Evolutionary conservation across 2,797 vertebrate species (phyloP).

Genomic region (Sparus aurata): DNA sequence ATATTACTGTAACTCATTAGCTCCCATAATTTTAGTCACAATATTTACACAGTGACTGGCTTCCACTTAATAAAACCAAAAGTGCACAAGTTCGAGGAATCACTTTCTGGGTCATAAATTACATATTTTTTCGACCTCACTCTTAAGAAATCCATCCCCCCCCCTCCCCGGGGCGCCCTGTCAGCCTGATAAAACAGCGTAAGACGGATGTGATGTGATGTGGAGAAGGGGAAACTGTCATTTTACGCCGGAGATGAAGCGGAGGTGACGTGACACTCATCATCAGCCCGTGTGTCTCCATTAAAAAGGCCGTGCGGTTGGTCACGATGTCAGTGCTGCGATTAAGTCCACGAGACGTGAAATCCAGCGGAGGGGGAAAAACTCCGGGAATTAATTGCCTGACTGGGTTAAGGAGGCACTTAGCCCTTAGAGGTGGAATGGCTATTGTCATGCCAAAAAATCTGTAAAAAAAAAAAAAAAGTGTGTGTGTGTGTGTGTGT

Average conservation of each 20-base stretch:
- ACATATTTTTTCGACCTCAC: conserved; percentile 3
- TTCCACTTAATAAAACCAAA: conserved; percentile 10
- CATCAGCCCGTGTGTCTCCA: conserved; percentile 58
- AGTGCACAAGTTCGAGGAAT: conserved; percentile 33
- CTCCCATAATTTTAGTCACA: conserved; percentile 8
- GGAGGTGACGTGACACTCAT: conserved; percentile 29
- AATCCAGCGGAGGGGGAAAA: conserved; percentile 29
- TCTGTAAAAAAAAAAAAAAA: neutral
- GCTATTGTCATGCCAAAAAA: conserved; percentile 48
- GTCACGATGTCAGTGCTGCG: conserved; percentile 39
- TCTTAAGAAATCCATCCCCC: conserved; percentile 15
- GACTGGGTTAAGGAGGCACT: conserved; percentile 69
- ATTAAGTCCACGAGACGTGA: conserved; percentile 36
- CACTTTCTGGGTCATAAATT: neutral
- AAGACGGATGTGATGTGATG: conserved; percentile 24
- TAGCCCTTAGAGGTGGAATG: conserved; percentile 56
- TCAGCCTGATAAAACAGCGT: conserved; percentile 27
- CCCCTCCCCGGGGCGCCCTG: neutral
- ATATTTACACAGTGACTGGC: conserved; percentile 6
- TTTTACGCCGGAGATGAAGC: conserved; percentile 52
- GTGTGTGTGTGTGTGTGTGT: conserved; percentile 22
- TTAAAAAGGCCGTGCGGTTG: conserved; percentile 6
- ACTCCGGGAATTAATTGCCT: conserved; percentile 55
- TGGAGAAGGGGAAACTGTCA: conserved; percentile 15
- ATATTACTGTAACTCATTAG: neutral